These are phyloP conservation scores for Belonocnema kinseyi DNA, from an alignment of 1,140 invertebrate genomes.

Conservation along the genomic window DNA sequence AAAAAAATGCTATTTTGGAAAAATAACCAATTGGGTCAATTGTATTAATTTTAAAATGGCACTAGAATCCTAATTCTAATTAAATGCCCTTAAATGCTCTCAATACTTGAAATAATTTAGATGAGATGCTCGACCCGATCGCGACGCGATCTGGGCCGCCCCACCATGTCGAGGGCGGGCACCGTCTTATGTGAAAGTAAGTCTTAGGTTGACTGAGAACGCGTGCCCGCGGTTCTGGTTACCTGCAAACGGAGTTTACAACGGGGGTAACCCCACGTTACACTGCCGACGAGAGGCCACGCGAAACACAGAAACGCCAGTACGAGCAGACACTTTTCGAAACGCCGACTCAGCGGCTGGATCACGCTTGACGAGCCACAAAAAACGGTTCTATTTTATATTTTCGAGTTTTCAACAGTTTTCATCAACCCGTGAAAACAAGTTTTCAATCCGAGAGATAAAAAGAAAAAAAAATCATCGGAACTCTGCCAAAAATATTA, in stretches of 20 bases:
- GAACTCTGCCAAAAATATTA: too few relatives aligned
- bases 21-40: too few relatives aligned
- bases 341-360: slow-evolving; percentile 55
- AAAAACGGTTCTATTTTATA: slow-evolving; percentile 38
- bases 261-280: slow-evolving; percentile 58
- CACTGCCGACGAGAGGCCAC: slow-evolving; percentile 52
- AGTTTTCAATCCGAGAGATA: too few relatives aligned
- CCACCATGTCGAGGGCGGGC: slow-evolving; percentile 57
- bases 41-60: too few relatives aligned
- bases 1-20: too few relatives aligned
- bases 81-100: not conserved
- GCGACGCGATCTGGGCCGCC: slow-evolving; percentile 45
- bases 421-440: slow-evolving; percentile 6
- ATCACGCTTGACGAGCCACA: slow-evolving; percentile 41
- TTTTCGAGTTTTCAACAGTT: slow-evolving; percentile 2
- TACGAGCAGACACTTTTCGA: slow-evolving; percentile 60
- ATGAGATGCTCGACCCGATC: slow-evolving; percentile 45
- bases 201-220: slow-evolving; percentile 69
- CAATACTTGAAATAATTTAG: slow-evolving; percentile 41
- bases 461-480: too few relatives aligned
- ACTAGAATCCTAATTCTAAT: too few relatives aligned
- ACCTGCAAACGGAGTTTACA: slow-evolving; percentile 52
- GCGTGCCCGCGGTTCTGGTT: slow-evolving; percentile 60
- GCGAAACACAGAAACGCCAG: slow-evolving; percentile 56
- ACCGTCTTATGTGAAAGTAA: slow-evolving; percentile 69